Conservation (phyloP, 1,140 invertebrate species). For the Scaptodrosophila lebanonensis region DNA sequence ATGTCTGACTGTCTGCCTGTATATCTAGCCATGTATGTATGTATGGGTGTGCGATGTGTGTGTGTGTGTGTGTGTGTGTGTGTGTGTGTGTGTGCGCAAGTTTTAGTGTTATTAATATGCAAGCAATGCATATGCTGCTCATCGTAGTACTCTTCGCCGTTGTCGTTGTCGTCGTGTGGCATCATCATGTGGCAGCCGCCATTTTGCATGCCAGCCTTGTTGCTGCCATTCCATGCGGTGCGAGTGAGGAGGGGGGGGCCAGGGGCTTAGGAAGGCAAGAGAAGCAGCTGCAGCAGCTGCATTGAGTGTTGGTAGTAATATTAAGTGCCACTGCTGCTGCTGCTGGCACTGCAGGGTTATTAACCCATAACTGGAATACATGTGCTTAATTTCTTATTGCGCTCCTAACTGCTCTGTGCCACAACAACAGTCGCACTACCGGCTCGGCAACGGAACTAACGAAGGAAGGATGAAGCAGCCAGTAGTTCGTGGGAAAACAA, state of each 20-base stretch:
- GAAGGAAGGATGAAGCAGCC: slow-evolving; percentile 11
- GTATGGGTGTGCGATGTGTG: neutral
- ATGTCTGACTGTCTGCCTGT: slow-evolving; percentile 11
- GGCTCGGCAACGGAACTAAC: neutral
- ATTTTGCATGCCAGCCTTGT: slow-evolving; percentile 57
- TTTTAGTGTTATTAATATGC: slow-evolving; percentile 72
- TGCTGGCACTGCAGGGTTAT: slow-evolving; percentile 43
- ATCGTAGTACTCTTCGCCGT: neutral
- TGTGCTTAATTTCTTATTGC: slow-evolving; percentile 58
- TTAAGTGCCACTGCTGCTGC: slow-evolving; percentile 35
- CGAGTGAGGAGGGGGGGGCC: too few species aligned
- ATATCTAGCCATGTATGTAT: slow-evolving; percentile 10
- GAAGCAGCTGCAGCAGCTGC: slow-evolving; percentile 36
- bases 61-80: slow-evolving; percentile 3
- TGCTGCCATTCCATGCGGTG: slow-evolving; percentile 21
- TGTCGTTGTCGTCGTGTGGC: slow-evolving; percentile 13
- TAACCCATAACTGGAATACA: slow-evolving; percentile 67
- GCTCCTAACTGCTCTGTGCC: neutral
- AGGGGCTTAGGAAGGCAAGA: too few species aligned
- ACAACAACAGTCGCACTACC: neutral
- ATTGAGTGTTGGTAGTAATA: slow-evolving; percentile 53
- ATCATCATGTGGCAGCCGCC: slow-evolving; percentile 37
- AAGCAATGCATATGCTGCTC: slow-evolving; percentile 56
- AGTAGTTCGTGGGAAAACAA: too few species aligned
- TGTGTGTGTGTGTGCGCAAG: slow-evolving; percentile 37